Evolutionary conservation across 1,140 invertebrate species (phyloP).

Genomic region (Tyrophagus putrescentiae): DNA sequence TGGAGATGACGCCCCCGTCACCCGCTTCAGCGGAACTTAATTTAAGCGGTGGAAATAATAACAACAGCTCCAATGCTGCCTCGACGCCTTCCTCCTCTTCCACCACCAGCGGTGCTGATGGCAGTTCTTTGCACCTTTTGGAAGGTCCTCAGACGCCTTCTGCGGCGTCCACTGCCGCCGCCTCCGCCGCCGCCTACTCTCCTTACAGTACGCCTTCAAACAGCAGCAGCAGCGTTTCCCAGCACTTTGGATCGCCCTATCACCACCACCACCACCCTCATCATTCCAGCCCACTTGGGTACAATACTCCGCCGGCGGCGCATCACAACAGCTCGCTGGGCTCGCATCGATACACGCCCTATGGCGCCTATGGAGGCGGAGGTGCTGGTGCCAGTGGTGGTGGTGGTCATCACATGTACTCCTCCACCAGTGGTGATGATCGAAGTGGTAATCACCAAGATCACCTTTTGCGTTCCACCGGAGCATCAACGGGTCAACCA

Average conservation of each 20-base stretch:
- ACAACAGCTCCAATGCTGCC: conserved; percentile 2
- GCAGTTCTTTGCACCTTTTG: neutral
- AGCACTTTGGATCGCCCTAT: too few species aligned
- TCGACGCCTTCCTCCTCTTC: neutral
- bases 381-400: too few species aligned
- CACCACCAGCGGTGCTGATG: neutral
- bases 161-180: neutral
- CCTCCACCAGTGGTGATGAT: too few species aligned
- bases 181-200: neutral
- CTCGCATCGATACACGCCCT: neutral
- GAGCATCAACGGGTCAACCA: neutral
- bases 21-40: neutral
- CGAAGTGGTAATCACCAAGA: too few species aligned
- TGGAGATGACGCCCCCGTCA: conserved; percentile 17
- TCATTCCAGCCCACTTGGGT: neutral
- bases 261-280: neutral
- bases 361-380: conserved; percentile 3
- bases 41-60: too few species aligned
- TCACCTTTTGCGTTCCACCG: too few species aligned
- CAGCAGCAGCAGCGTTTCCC: too few species aligned
- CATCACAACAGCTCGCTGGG: too few species aligned
- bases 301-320: neutral
- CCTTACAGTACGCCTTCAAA: neutral
- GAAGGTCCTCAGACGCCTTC: too few species aligned
- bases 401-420: too few species aligned